These are phyloP conservation scores for Chrysomela aeneicollis DNA, from an alignment of 2,888 invertebrate species.

Conservation along the genomic window DNA sequence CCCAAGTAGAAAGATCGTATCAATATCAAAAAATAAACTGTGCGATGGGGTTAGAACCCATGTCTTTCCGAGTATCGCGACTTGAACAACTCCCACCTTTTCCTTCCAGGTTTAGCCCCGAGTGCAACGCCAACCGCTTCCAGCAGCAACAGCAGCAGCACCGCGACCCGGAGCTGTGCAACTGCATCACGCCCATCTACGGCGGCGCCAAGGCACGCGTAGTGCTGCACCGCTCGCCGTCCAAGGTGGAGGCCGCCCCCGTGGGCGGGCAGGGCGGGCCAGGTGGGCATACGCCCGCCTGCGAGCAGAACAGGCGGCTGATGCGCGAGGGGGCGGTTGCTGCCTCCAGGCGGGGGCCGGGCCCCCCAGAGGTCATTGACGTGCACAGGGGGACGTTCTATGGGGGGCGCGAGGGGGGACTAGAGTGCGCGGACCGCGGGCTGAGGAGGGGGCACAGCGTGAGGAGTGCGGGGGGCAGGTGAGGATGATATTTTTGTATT, in stretches of 20 bases:
- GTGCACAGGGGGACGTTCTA: conserved; percentile 57
- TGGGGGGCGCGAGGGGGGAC: conserved; percentile 54
- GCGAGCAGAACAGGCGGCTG: conserved; percentile 57
- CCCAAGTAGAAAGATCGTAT: too few relatives aligned
- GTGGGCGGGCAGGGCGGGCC: conserved; percentile 58
- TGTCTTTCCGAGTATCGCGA: too few relatives aligned
- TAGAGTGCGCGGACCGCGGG: conserved; percentile 57
- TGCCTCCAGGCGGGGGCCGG: conserved; percentile 47
- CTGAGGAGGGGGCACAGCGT: conserved; percentile 53
- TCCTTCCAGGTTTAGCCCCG: conserved; percentile 44
- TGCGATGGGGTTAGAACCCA: too few relatives aligned
- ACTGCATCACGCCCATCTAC: conserved; percentile 51
- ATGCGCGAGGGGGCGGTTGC: conserved; percentile 22
- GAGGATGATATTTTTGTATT: not conserved
- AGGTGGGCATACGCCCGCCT: conserved; percentile 60
- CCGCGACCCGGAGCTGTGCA: conserved; percentile 57
- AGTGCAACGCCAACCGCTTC: conserved; percentile 52
- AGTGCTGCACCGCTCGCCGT: conserved; percentile 51
- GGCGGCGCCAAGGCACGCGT: conserved; percentile 48
- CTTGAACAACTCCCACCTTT: too few relatives aligned
- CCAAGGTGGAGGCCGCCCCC: conserved; percentile 53
- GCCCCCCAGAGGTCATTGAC: conserved; percentile 60
- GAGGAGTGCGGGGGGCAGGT: conserved; percentile 44
- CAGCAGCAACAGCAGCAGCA: conserved; percentile 29
- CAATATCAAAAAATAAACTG: too few relatives aligned